phyloP scores from a whole-genome alignment of 2,888 invertebrate species.

The Cryptocephalus primarius region DNA sequence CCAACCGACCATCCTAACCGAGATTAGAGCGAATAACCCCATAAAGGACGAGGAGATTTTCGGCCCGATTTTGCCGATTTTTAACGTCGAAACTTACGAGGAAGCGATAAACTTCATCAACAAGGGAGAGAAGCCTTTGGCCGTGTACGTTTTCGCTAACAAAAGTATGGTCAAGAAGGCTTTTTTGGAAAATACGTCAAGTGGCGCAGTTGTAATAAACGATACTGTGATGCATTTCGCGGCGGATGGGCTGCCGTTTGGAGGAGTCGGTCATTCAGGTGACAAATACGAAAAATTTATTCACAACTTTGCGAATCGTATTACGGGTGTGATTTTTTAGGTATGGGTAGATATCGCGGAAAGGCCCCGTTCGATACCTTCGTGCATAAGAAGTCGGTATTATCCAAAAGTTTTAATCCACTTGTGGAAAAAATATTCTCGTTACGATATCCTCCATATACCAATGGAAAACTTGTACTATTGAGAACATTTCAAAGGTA shows the following conservation, averaged over 20 bases:
- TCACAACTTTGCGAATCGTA: background rate
- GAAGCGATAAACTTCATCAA: conserved; percentile 91
- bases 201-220: conserved; percentile 75
- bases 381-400: conserved; percentile 78
- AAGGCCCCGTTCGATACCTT: conserved; percentile 84
- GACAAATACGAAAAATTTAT: background rate
- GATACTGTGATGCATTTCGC: conserved; percentile 75
- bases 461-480: conserved; percentile 56
- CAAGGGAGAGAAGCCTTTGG: conserved; percentile 79
- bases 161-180: conserved; percentile 45
- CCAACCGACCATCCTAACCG: conserved; percentile 71
- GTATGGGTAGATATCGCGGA: conserved; percentile 92
- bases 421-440: conserved; percentile 58
- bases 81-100: conserved; percentile 67
- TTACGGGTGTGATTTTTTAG: conserved; percentile 30
- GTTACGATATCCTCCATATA: conserved; percentile 76
- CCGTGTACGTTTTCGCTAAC: conserved; percentile 75
- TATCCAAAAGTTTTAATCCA: conserved; percentile 56
- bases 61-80: conserved; percentile 88
- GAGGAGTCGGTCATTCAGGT: conserved; percentile 82
- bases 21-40: conserved; percentile 65
- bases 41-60: conserved; percentile 93
- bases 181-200: conserved; percentile 60
- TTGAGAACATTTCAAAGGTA: conserved; percentile 52
- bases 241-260: conserved; percentile 90